Evolutionary conservation across 2,113 vertebrate genomes (phyloP), one percentile per base, ranked within the genome.

Genomic region (Cercopithecus mona): DNA sequence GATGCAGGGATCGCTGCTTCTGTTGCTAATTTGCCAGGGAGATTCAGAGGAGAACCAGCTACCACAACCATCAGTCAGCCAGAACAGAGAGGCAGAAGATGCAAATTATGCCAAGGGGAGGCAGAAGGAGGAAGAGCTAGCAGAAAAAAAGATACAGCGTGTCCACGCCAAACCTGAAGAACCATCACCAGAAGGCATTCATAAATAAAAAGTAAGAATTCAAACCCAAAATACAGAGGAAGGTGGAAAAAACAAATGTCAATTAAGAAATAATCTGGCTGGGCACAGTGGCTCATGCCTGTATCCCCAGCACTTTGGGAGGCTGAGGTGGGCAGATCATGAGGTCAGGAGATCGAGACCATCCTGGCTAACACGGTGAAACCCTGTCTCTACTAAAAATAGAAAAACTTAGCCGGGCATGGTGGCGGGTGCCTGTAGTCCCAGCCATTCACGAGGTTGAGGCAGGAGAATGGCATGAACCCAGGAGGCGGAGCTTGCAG

Each of bases 191-290:
- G 50, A 48, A 30, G 30, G 43, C 89, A 38, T 72, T 57, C 57
- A 35, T 8, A 61, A 80, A 25, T 8, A 76, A 72, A 76, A 35
- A 84, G 75, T 32, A 20, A 95, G 72, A 85, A 78, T 17, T 12
- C 50, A 87, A 89, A 57, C 48, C 72, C 48, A 85, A 96, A 79
- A 89, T 35, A 93, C 23, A 93, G 61, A 81, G 18, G 88, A 94
- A 68, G 81, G 80, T 61, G 38, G 45, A 48, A 93, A 94, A 94
- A 52, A 8, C 83, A 92, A 96, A 64, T 45, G 40, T 78, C 90
- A 94, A 61, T 9, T 92, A 35, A 59, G 84, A 80, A 82, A 17
- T 1, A 59, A n/a, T 38, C 66, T 38, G 16, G 52, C 52, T 18
- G 0, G 18, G 52, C 18, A 18, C 5, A 18, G 52, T 55, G 52